phyloP scores from a whole-genome alignment of 2,888 invertebrate species.

The Zhuqinia jingwanae region DNA sequence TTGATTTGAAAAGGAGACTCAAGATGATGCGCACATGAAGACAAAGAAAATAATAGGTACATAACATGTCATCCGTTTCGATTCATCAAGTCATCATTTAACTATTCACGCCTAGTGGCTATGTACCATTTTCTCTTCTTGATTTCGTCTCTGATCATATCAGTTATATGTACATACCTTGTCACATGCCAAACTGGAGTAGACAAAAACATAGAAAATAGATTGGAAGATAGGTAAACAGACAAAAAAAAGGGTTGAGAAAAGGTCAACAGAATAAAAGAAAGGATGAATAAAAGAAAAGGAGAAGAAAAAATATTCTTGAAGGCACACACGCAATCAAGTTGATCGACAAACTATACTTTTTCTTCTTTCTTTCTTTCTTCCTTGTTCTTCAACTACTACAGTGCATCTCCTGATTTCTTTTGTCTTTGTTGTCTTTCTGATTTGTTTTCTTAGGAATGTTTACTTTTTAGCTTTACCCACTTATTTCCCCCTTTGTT shows the following conservation, averaged over 20 bases:
- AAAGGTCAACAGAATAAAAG: neutral
- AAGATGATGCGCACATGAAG: no score
- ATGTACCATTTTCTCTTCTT: no score
- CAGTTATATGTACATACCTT: no score
- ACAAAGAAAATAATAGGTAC: no score
- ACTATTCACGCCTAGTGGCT: no score
- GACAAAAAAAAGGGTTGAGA: no score
- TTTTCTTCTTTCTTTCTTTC: neutral
- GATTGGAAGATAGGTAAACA: neutral
- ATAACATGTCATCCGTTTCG: no score
- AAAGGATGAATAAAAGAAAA: neutral
- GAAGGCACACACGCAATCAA: neutral
- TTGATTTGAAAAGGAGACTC: no score
- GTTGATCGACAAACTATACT: neutral
- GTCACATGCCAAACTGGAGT: conserved; percentile 1
- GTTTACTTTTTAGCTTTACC: neutral
- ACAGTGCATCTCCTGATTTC: neutral
- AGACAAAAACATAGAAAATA: neutral
- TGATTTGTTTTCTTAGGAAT: conserved; percentile 1
- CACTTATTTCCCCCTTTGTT: neutral
- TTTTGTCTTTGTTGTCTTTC: neutral
- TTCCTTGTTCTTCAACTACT: no score
- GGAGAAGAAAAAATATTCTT: neutral
- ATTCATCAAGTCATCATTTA: no score
- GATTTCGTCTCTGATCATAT: no score